Evolutionary conservation across 2,797 vertebrate genomes (phyloP).

Genomic region (Anabacerthia variegaticeps): DNA sequence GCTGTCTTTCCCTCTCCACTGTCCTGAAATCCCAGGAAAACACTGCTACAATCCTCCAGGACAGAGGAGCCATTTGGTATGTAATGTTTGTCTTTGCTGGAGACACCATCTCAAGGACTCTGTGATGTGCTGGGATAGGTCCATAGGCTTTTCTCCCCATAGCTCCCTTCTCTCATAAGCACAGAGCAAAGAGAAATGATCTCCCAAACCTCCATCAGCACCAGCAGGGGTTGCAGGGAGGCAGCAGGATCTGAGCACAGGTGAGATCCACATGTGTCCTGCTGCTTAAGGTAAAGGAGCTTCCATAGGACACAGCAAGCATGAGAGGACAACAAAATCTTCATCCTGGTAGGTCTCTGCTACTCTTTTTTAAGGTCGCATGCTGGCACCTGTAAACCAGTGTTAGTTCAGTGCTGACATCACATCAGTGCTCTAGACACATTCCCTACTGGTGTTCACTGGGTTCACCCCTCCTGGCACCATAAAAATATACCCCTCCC

Average conservation of each 20-base stretch:
- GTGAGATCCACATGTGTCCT: background rate
- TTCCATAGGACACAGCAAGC: background rate
- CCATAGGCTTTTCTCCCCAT: background rate
- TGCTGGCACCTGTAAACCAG: background rate
- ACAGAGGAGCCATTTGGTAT: background rate
- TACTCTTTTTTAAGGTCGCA: background rate
- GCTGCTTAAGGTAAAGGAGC: background rate
- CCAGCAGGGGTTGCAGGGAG: background rate
- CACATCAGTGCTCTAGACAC: background rate
- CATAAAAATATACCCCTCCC: background rate
- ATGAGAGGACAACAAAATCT: background rate
- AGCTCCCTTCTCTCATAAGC: background rate
- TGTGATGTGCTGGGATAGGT: background rate
- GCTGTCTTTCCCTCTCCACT: background rate
- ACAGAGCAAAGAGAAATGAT: background rate
- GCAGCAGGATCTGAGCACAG: background rate
- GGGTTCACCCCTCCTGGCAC: background rate
- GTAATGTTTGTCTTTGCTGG: rapidly evolving
- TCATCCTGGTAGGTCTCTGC: background rate
- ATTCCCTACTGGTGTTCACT: background rate
- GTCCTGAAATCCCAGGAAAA: background rate
- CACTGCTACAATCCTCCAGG: background rate
- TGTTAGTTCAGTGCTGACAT: background rate
- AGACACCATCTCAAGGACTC: background rate
- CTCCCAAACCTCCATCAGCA: background rate